Base-by-base conservation (phyloP, 2,888 invertebrate species). In the Trissonchulus latispiculum region DNA sequence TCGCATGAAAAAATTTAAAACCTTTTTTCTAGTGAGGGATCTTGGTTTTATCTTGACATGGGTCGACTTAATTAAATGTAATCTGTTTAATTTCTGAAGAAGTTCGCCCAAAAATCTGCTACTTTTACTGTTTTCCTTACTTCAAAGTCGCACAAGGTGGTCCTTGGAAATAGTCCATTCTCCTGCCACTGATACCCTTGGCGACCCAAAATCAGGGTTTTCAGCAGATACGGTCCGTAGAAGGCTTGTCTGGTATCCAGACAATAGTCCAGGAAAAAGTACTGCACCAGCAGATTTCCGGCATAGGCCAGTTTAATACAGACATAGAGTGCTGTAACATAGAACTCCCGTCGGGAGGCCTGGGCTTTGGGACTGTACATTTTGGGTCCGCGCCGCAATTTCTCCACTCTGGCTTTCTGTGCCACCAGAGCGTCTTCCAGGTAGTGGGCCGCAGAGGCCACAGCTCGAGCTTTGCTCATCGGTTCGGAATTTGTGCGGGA, bases 111-210 rank as follows among this genome's bases (percentile, higher is more conserved):
- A n/a, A n/a, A n/a, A n/a, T n/a, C n/a, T n/a, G n/a, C n/a, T n/a
- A n/a, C n/a, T n/a, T n/a, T n/a, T n/a, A n/a, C n/a, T n/a, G n/a
- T n/a, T n/a, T n/a, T 32, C 8, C 66, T 64, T 18, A 64, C 66
- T 33, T 64, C 66, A 64, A 64, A 64, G 28, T 64, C 66, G 66
- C 66, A 64, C 8, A 64, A 23, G 8, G 48, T 48, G 48, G 48
- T 48, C 23, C 48, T 8, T 48, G 48, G 48, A 48, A 48, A 48
- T 8, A 64, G 66, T 15, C 66, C 66, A 64, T 29, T 64, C 28
- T 64, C 66, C 28, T 64, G 66, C 66, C 66, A 64, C 35, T 64
- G 32, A 33, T 32, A 64, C 8, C 66, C 66, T 64, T 64, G 32
- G 15, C 66, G 66, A 8, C 66, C 66, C 31, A 32, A 8, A 29